Evolutionary conservation across 2,797 vertebrate genomes (phyloP).

Genomic region (Carapus acus): DNA sequence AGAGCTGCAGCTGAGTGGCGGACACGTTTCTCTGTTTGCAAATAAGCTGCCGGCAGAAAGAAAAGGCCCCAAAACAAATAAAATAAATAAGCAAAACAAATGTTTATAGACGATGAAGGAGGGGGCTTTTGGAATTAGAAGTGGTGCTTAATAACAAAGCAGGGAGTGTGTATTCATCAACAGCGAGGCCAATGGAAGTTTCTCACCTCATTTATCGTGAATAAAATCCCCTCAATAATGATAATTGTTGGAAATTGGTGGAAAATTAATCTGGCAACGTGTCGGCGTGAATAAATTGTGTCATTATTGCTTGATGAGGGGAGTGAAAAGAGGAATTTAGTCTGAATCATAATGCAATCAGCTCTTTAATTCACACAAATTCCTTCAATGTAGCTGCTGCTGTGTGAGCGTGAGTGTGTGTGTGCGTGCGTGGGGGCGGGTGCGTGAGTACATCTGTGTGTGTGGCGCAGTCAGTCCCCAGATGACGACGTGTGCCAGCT

Average conservation of each 20-base stretch:
- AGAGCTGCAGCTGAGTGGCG: slow-evolving; percentile 7
- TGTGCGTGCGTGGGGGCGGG: too few species aligned
- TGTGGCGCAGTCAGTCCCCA: too few species aligned
- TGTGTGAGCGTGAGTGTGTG: slow-evolving; percentile 18
- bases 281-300: slow-evolving; percentile 57
- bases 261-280: slow-evolving; percentile 61
- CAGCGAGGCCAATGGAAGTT: slow-evolving; percentile 42
- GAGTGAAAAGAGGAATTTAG: slow-evolving; percentile 39
- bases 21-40: slow-evolving; percentile 33
- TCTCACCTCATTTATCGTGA: slow-evolving; percentile 54
- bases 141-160: slow-evolving; percentile 50
- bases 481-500: too few species aligned
- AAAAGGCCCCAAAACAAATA: slow-evolving; percentile 24
- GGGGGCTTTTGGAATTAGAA: slow-evolving; percentile 40
- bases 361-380: slow-evolving; percentile 56
- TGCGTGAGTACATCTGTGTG: too few species aligned
- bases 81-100: slow-evolving; percentile 50
- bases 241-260: slow-evolving; percentile 62
- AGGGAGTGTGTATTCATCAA: slow-evolving; percentile 42
- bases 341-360: slow-evolving; percentile 58
- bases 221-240: slow-evolving; percentile 46
- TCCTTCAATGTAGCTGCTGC: slow-evolving; percentile 49
- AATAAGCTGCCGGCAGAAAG: slow-evolving; percentile 41
- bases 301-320: slow-evolving; percentile 57
- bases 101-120: slow-evolving; percentile 62